phyloP scores from a whole-genome alignment of 92 coral and sea anemone species.

The Muricea muricata region DNA sequence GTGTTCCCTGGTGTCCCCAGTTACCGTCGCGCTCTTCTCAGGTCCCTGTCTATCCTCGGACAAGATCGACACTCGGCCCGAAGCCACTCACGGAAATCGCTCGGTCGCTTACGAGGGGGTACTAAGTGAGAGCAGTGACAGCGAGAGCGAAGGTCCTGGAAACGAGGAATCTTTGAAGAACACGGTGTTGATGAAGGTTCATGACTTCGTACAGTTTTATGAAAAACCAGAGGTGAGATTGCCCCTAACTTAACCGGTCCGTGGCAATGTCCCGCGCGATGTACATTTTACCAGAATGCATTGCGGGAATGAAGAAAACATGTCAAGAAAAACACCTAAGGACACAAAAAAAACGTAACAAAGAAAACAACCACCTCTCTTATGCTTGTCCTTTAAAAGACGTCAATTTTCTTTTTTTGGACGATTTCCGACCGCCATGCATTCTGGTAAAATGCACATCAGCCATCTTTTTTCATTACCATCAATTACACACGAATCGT shows the following conservation, averaged over 20 bases:
- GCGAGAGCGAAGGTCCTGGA: constrained; percentile 85
- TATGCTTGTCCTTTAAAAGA: too few relatives aligned
- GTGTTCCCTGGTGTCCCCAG: constrained; percentile 86
- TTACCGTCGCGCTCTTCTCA: constrained; percentile 80
- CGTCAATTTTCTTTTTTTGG: too few relatives aligned
- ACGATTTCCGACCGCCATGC: too few relatives aligned
- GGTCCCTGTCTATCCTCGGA: constrained; percentile 97
- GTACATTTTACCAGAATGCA: too few relatives aligned
- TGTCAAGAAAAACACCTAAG: too few relatives aligned
- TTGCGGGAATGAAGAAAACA: too few relatives aligned
- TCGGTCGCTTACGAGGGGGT: constrained; percentile 69
- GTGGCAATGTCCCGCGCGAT: not conserved
- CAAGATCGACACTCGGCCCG: constrained; percentile 81
- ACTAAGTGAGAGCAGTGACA: constrained; percentile 92
- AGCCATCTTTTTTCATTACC: too few relatives aligned
- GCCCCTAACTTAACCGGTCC: not conserved
- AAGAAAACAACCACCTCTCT: too few relatives aligned
- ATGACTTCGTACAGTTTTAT: constrained; percentile 84
- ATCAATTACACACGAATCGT: too few relatives aligned
- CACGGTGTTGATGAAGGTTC: constrained; percentile 76
- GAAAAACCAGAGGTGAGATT: constrained; percentile 87
- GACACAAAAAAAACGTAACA: too few relatives aligned
- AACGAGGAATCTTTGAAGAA: constrained; percentile 70
- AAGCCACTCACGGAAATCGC: constrained; percentile 67
- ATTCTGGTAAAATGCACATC: too few relatives aligned